Conservation (phyloP, 2,113 vertebrate genomes). For the Electrona antarctica region DNA sequence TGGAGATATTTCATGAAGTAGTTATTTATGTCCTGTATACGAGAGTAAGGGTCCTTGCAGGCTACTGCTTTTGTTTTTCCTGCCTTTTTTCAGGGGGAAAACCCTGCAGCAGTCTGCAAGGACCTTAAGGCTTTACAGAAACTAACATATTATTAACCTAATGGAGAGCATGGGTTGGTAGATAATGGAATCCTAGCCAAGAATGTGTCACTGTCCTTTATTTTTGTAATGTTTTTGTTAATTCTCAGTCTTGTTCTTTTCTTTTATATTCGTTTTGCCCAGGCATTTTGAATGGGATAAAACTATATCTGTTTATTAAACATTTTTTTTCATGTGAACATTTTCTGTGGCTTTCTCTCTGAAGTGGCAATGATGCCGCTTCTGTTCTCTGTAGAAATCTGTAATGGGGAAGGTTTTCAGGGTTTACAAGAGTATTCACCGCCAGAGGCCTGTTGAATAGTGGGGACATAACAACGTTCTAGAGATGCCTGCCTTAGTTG, state of each 20-base stretch:
- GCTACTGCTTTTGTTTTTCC: too few species aligned
- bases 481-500: background rate
- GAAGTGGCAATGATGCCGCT: background rate
- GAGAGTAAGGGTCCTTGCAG: background rate
- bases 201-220: constrained; percentile 38
- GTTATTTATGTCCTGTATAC: background rate
- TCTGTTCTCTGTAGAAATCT: background rate
- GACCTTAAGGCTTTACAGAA: constrained; percentile 5
- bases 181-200: constrained; percentile 9
- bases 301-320: constrained; percentile 57
- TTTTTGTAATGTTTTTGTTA: constrained; percentile 32
- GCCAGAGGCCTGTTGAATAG: constrained; percentile 9
- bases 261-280: constrained; percentile 28
- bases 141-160: constrained; percentile 4
- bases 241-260: constrained; percentile 26
- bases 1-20: background rate
- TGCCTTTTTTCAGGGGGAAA: too few species aligned
- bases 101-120: too few species aligned
- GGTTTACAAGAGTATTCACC: constrained; percentile 12
- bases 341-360: constrained; percentile 21
- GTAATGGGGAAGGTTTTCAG: background rate
- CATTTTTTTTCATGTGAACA: constrained; percentile 34
- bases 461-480: constrained; percentile 21
- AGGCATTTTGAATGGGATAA: constrained; percentile 3
- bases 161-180: background rate